Evolutionary conservation across 2,113 vertebrate species (phyloP).

Genomic region (Odontophorus gujanensis): DNA sequence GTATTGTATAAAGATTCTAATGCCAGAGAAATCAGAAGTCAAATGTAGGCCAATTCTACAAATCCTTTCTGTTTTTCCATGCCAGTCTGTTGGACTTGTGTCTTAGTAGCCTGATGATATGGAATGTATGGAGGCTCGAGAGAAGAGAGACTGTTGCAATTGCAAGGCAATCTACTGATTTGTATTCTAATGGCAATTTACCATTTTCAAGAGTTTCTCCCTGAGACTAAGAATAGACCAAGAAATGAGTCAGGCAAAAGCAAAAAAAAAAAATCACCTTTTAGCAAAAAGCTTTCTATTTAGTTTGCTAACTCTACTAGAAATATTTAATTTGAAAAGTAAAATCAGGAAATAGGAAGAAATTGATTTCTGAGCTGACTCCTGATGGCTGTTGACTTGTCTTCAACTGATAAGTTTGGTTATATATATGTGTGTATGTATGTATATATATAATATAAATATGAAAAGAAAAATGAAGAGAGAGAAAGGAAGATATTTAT

Average conservation of each 20-base stretch:
- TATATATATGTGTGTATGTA: too few species aligned
- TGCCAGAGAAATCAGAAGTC: neutral
- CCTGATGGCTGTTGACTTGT: neutral
- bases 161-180: neutral
- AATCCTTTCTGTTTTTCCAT: neutral
- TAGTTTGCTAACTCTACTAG: neutral
- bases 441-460: too few species aligned
- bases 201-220: neutral
- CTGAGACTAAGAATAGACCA: neutral
- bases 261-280: neutral
- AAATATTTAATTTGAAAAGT: neutral
- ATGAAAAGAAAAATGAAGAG: too few species aligned
- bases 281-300: neutral
- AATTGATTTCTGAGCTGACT: neutral
- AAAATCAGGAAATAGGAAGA: neutral
- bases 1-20: neutral
- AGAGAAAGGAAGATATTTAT: neutral
- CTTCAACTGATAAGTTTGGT: neutral
- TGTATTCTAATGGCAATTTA: neutral
- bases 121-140: fast-evolving
- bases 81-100: fast-evolving
- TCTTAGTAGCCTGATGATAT: neutral
- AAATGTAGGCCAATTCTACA: neutral
- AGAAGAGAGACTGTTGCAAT: neutral
- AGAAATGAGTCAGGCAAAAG: neutral